Conservation (phyloP, 2,113 vertebrate species). For the Alaudala cheleensis region DNA sequence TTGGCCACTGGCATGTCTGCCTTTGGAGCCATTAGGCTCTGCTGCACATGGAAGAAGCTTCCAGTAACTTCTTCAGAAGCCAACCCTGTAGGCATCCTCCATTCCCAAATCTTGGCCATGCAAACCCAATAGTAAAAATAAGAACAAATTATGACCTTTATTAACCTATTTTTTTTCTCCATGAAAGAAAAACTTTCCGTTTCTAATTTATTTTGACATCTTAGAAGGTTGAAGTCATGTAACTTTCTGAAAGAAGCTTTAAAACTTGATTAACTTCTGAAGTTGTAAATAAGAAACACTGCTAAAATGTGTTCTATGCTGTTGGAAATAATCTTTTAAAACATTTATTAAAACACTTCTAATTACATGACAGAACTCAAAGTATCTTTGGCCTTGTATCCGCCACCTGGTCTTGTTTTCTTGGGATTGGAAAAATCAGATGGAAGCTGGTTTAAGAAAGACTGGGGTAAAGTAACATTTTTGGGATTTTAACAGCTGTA, state of each 20-base stretch:
- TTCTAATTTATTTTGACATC: not conserved
- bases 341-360: constrained; percentile 10
- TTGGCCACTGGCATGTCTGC: fast-evolving
- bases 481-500: constrained; percentile 25
- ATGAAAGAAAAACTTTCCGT: not conserved
- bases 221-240: not conserved
- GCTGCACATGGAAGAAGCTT: not conserved
- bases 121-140: not conserved
- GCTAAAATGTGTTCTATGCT: not conserved
- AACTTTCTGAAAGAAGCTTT: not conserved
- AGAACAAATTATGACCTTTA: not conserved
- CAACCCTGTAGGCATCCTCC: not conserved
- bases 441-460: constrained; percentile 43
- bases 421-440: constrained; percentile 40
- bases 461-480: not conserved
- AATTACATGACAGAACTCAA: constrained; percentile 39
- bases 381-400: not conserved
- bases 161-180: not conserved
- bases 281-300: not conserved
- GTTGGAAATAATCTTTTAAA: constrained; percentile 45
- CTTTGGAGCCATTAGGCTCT: not conserved
- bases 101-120: not conserved
- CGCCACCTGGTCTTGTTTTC: constrained; percentile 47
- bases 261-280: not conserved
- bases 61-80: not conserved